A percentile compares a stretch with the other conserved stretches of the same genome.
These are phyloP conservation scores for Orchesellides sinensis DNA, from an alignment of 2,888 invertebrate genomes.

Conservation along the genomic window DNA sequence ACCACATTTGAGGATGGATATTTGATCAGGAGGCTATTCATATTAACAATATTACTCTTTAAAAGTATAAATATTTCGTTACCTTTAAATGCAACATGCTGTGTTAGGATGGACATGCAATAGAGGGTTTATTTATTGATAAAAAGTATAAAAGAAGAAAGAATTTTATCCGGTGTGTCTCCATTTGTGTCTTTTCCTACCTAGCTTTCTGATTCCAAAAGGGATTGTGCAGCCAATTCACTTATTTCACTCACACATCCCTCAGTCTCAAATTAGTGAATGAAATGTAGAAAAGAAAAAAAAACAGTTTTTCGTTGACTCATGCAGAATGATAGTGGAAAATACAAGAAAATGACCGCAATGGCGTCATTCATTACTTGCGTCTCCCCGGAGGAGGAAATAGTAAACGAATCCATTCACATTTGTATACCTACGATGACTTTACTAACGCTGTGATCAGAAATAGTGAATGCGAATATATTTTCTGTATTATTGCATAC, in stretches of 20 bases:
- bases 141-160: constrained; percentile 1
- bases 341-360: constrained; percentile 71
- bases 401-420: constrained; percentile 16
- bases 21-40: not conserved
- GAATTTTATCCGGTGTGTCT: not conserved
- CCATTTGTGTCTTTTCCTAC: not conserved
- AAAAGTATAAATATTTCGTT: not conserved
- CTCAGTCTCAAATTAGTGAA: constrained; percentile 31
- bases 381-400: constrained; percentile 14
- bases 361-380: constrained; percentile 74
- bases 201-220: not conserved
- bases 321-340: constrained; percentile 73
- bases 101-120: not conserved
- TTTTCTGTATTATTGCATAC: no score
- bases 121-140: not conserved
- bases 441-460: not conserved
- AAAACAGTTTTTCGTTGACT: constrained; percentile 70
- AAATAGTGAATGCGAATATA: constrained; percentile 3
- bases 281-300: constrained; percentile 52
- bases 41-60: not conserved
- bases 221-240: constrained; percentile 5
- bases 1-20: not conserved
- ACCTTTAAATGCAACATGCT: not conserved
- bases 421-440: constrained; percentile 4
- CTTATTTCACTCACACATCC: not conserved